phyloP scores from a whole-genome alignment of 1,140 invertebrate species.

The Leguminivora glycinivorella region DNA sequence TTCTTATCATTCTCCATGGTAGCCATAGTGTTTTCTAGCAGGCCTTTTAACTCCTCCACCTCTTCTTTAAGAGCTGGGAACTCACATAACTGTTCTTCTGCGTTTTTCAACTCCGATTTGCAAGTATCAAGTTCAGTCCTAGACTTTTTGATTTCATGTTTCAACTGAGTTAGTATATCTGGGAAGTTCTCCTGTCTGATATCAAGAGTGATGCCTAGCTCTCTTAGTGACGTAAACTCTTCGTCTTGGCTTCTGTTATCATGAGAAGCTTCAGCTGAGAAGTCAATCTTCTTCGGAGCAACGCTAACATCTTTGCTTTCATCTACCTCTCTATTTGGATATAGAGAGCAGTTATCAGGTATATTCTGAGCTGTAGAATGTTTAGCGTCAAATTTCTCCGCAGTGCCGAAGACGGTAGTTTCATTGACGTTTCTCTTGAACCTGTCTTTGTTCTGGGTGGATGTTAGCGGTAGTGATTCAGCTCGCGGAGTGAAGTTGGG shows the following conservation, averaged over 20 bases:
- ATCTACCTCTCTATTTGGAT: constrained; percentile 69
- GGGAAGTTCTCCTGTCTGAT: constrained; percentile 68
- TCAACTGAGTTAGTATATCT: constrained; percentile 77
- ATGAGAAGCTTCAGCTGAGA: constrained; percentile 59
- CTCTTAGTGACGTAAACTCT: constrained; percentile 61
- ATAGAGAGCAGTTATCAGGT: constrained; percentile 74
- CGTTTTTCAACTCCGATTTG: constrained; percentile 75
- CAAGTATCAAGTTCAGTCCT: constrained; percentile 78
- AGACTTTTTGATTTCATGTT: constrained; percentile 78
- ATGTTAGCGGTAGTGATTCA: constrained; percentile 68
- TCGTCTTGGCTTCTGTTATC: constrained; percentile 61
- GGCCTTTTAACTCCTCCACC: constrained; percentile 77
- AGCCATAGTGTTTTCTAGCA: constrained; percentile 78
- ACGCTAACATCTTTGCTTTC: constrained; percentile 64
- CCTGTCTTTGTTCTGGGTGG: constrained; percentile 59
- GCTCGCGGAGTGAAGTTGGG: constrained; percentile 54
- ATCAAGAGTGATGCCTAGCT: constrained; percentile 67
- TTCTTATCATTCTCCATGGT: constrained; percentile 79
- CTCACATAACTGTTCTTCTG: constrained; percentile 78
- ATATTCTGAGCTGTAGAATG: constrained; percentile 58
- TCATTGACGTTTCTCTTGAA: constrained; percentile 76
- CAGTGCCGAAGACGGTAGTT: constrained; percentile 66
- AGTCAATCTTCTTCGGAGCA: constrained; percentile 75
- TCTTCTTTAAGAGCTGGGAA: constrained; percentile 80
- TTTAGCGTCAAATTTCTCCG: constrained; percentile 50